A percentile compares a stretch with the other conserved stretches of the same genome.
Conservation (phyloP, 2,888 invertebrate species). For the Hyles lineata region DNA sequence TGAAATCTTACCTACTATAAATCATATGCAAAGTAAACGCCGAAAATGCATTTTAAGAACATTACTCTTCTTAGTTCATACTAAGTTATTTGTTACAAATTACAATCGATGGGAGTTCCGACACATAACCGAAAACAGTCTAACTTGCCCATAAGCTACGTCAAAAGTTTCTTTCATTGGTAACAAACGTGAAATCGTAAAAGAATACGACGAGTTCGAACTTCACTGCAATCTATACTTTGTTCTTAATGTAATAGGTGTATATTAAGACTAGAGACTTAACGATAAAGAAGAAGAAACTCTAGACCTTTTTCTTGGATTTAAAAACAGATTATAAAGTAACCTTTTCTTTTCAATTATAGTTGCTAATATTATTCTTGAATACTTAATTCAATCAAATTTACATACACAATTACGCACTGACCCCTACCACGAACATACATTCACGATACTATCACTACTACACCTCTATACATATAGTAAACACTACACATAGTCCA, state of each 20-base stretch:
- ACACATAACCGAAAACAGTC: constrained; percentile 3
- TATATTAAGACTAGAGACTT: too few relatives aligned
- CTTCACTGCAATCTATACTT: background rate
- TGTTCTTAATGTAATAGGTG: background rate
- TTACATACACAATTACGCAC: background rate
- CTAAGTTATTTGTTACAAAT: background rate
- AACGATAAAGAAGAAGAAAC: too few relatives aligned
- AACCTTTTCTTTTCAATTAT: too few relatives aligned
- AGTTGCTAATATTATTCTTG: too few relatives aligned
- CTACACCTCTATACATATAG: background rate
- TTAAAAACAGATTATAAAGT: too few relatives aligned
- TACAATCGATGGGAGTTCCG: background rate
- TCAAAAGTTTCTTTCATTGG: constrained; percentile 16
- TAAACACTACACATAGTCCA: background rate
- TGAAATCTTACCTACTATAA: background rate
- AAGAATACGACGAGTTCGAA: background rate
- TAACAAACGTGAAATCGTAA: constrained; percentile 12
- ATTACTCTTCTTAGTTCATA: background rate
- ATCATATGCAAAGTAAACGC: background rate
- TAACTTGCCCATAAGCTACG: constrained; percentile 8
- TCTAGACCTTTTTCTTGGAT: too few relatives aligned
- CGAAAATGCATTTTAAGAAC: background rate
- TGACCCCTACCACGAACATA: background rate
- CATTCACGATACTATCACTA: too few relatives aligned
- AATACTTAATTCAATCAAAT: too few relatives aligned